Base-by-base conservation (phyloP, 2,888 invertebrate genomes). In the Actias luna region DNA sequence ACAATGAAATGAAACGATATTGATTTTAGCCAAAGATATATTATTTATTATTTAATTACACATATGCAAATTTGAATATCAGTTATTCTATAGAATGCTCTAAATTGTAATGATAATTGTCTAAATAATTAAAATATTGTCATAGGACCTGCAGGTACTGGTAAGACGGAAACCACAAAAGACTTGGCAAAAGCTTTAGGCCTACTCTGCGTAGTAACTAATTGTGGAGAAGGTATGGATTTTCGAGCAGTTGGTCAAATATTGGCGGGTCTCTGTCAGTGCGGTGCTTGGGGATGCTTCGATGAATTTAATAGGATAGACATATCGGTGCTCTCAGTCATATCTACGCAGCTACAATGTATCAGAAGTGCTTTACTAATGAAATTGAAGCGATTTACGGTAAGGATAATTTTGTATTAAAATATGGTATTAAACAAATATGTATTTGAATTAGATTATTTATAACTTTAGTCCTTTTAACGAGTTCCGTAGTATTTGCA, bases 211-310 rank as follows among this genome's bases (percentile, higher is more conserved):
- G 93, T 97, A 39, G 97, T 97, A 2, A 98, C 98, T 0, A 97
- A 98, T 87, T 98, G 98, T 79, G 98, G 98, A 0, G 98, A 98
- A 86, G 97, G 97, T 22, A 98, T 98, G 97, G 98, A 98, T 89
- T 97, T 95, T 81, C 94, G 96, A 70, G 97, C 98, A 0, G 91
- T 91, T 1, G 91, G 90, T 0, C 92, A 92, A 76, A 97, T 96
- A 69, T 87, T 97, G 5, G 95, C 96, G 0, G 95, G 97, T 1
- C 88, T 97, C 60, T 96, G 96, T 62, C 97, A 97, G 81, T 97
- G 97, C 80, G 98, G 98, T 0, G 98, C 98, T 2, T 98, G 98
- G 98, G 98, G 98, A 1, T 98, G 98, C 83, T 98, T 98, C 80
- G 98, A 98, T 73, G 98, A 98, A 87, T 98, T 98, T 89, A 98